Evolutionary conservation across 2,113 vertebrate genomes (phyloP), one percentile per base, ranked within the genome.

Genomic region (Herpailurus yagouaroundi): DNA sequence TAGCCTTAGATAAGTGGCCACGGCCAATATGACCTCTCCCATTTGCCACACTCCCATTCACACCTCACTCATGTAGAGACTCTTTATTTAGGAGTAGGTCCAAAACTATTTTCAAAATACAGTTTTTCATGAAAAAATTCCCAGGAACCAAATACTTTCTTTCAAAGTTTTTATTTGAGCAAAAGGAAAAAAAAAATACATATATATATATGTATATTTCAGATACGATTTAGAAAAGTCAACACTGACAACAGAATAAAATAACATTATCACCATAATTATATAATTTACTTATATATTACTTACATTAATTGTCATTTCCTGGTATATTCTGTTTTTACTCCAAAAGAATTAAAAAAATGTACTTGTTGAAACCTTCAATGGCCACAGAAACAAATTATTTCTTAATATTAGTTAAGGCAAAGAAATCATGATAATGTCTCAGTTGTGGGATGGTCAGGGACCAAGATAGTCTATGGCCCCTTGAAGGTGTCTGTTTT

Each of bases 81-180:
- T 73, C 38, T 73, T 94, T 95, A 87, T 77, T 92, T 88, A 86
- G 21, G 23, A 91, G 68, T 63, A 63, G n/a, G 45, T 55, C 31
- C 57, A 93, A 64, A 88, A 45, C 76, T 73, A 85, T 91, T 95
- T 95, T 97, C 4, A 55, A 97, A 89, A 71, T 18, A 81, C 16
- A 50, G 11, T 38, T 89, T 77, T 73, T 82, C 7, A 83, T 23
- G 66, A 94, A 63, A 89, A 86, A 80, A 38, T 55, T 55, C 52
- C 60, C 92, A 83, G 79, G 74, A 91, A 25, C 15, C 5, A 96
- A 95, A 63, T 50, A 36, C 4, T 69, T 95, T 66, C 25, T 96
- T 86, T 92, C 21, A 95, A 66, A 77, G 15, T 74, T 97, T 97
- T 97, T 95, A 97, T 98, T 95, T 98, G n/a, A 95, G 18, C 15